Base-by-base conservation (phyloP, 2,797 vertebrate species). In the Petrocephalus schoutedeni region DNA sequence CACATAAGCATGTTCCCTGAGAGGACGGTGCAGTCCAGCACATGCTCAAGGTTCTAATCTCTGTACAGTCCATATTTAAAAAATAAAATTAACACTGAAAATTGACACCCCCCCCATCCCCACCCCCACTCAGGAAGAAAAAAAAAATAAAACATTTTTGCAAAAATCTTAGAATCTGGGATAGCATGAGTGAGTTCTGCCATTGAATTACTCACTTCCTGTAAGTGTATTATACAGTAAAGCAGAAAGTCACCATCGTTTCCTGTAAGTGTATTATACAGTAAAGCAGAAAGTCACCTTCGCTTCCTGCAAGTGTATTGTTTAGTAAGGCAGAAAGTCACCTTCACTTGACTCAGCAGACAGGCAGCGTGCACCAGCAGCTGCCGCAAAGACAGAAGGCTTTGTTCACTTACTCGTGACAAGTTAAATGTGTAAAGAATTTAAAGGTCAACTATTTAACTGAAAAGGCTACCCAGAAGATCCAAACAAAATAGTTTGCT, bases 1-100 rank as follows among this genome's bases (percentile, higher is more conserved):
- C 88, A 88, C 85, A 57, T 86, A 89, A 87, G 61, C 59, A 56
- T 58, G 71, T 88, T 86, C 85, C 85, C 87, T 86, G 90, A 87
- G 88, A 56, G 2, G 49, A 32, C n/a, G 2, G 41, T 80, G 36
- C 74, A 80, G 23, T 41, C 28, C 36, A 5, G n/a, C 9, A 19
- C 36, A 61, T 4, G 19, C 56, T 41, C 23, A 4, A 8, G 32
- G n/a, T 21, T 41, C 57, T 21, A 23, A 61, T 49, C 49, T 32
- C 83, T 51, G 12, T 19, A 86, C 6, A 9, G 56, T 41, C 16
- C 19, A 41, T 74, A 41, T 61, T 86, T n/a, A 53, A 53, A 71
- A 23, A 6, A 21, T n/a, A 67, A 71, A 45, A 5, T 23, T 7
- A 21, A 49, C 36, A 21, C 85, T 14, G 54, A 51, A 61, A 49